Conservation (phyloP, 2,888 invertebrate genomes). For the Lottia gigantea region DNA sequence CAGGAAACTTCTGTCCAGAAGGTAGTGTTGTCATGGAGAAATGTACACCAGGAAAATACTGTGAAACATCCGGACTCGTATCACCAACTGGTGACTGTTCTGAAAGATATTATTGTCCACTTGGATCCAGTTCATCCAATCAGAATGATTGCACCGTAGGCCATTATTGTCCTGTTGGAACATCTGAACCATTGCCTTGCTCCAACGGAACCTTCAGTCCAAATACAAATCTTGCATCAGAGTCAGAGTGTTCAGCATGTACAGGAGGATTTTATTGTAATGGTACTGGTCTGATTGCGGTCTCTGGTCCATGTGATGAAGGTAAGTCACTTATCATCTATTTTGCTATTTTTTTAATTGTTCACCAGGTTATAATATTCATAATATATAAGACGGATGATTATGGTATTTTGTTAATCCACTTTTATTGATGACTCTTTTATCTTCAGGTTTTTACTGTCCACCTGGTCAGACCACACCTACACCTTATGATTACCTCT, state of each 20-base stretch:
- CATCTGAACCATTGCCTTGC: constrained; percentile 53
- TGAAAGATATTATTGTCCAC: constrained; percentile 57
- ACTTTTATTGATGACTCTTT: too few species aligned
- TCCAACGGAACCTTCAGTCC: constrained; percentile 62
- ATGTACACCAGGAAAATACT: constrained; percentile 62
- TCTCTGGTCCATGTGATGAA: constrained; percentile 49
- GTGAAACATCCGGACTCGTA: constrained; percentile 50
- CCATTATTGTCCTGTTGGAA: constrained; percentile 54
- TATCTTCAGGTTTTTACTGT: constrained; percentile 60
- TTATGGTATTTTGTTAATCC: too few species aligned
- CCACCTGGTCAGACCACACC: constrained; percentile 57
- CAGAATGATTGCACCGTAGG: constrained; percentile 50
- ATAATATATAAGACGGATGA: too few species aligned
- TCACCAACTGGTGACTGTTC: constrained; percentile 54
- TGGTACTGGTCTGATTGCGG: constrained; percentile 48
- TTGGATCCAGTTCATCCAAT: constrained; percentile 42
- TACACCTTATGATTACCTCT: constrained; percentile 52
- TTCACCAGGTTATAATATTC: too few species aligned
- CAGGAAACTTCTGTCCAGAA: constrained; percentile 59
- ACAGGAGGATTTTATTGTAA: constrained; percentile 58
- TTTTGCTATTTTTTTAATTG: too few species aligned
- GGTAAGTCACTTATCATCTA: constrained; percentile 40
- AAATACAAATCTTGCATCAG: constrained; percentile 29
- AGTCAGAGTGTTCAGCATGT: constrained; percentile 51
- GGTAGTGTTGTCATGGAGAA: constrained; percentile 50